Percentiles rank a stretch among this genome's conserved stretches.
Conservation (phyloP, 2,113 vertebrate species). For the Potamarius usumacintae region DNA sequence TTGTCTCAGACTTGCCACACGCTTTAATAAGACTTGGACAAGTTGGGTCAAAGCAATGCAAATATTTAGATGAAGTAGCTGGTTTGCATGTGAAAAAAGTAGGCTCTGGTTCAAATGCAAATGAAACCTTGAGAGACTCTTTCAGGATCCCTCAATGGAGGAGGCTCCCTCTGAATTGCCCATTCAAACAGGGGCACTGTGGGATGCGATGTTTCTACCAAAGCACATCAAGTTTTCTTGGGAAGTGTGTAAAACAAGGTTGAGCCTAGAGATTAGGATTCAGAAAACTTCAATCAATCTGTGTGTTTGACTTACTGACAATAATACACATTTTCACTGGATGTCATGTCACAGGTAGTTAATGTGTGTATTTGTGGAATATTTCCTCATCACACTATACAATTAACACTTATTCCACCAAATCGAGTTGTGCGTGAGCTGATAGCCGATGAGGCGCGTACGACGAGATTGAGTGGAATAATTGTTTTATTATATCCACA, state of each 20-base stretch:
- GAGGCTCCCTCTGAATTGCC: slow-evolving; percentile 38
- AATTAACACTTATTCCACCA: no score
- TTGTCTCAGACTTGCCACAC: slow-evolving; percentile 31
- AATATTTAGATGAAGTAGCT: slow-evolving; percentile 59
- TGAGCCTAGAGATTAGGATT: slow-evolving; percentile 36
- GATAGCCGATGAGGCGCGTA: no score
- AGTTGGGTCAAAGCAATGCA: slow-evolving; percentile 58
- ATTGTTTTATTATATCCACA: no score
- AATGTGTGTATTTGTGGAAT: not conserved
- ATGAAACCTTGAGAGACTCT: slow-evolving; percentile 50
- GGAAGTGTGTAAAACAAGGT: slow-evolving; percentile 31
- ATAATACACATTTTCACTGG: not conserved
- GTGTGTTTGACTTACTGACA: not conserved
- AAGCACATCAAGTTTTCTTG: slow-evolving; percentile 31
- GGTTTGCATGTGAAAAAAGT: slow-evolving; percentile 58
- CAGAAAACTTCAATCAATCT: not conserved
- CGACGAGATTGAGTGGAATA: no score
- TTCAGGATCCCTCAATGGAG: slow-evolving; percentile 47
- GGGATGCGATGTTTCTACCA: not conserved
- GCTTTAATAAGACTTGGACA: slow-evolving; percentile 27
- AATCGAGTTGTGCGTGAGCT: no score
- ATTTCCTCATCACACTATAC: no score
- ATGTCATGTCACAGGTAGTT: not conserved
- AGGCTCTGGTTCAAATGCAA: slow-evolving; percentile 55
- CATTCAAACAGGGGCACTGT: slow-evolving; percentile 16